Percentiles rank a stretch among this genome's conserved stretches.
phyloP scores from a whole-genome alignment of 2,888 invertebrate genomes.

The Conchocele bisecta region DNA sequence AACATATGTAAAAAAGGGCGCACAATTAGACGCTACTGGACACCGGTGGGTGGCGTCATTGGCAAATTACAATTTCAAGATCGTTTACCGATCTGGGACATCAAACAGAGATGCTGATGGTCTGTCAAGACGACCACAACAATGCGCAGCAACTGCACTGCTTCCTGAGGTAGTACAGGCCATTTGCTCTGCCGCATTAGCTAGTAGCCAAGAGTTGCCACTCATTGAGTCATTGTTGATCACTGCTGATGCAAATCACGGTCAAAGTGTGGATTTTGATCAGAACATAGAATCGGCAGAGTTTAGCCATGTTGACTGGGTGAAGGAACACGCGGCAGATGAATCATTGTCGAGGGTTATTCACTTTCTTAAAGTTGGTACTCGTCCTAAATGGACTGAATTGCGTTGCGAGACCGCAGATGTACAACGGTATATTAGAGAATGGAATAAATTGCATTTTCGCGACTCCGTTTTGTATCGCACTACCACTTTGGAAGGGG shows the following conservation, averaged over 20 bases:
- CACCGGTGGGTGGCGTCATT: slow-evolving; percentile 37
- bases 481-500: slow-evolving; percentile 8
- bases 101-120: slow-evolving; percentile 35
- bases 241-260: not conserved
- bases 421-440: not conserved
- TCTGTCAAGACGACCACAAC: slow-evolving; percentile 49
- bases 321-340: not conserved
- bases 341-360: not conserved
- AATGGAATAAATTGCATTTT: slow-evolving; percentile 5
- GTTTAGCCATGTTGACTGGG: slow-evolving; percentile 1
- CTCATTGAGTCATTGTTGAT: not conserved
- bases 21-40: slow-evolving; percentile 25
- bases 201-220: not conserved
- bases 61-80: slow-evolving; percentile 25
- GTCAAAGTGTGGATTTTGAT: not conserved
- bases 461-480: not conserved
- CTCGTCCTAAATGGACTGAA: not conserved
- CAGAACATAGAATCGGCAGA: not conserved
- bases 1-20: slow-evolving; percentile 32
- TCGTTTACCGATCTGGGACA: slow-evolving; percentile 21
- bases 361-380: not conserved
- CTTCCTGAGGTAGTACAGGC: slow-evolving; percentile 18
- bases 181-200: slow-evolving; percentile 5
- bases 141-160: not conserved
- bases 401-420: not conserved